Percentiles rank a stretch among this genome's conserved stretches.
These are phyloP conservation scores for Acromyrmex echinatior DNA, from an alignment of 1,140 invertebrate species.

Conservation along the genomic window DNA sequence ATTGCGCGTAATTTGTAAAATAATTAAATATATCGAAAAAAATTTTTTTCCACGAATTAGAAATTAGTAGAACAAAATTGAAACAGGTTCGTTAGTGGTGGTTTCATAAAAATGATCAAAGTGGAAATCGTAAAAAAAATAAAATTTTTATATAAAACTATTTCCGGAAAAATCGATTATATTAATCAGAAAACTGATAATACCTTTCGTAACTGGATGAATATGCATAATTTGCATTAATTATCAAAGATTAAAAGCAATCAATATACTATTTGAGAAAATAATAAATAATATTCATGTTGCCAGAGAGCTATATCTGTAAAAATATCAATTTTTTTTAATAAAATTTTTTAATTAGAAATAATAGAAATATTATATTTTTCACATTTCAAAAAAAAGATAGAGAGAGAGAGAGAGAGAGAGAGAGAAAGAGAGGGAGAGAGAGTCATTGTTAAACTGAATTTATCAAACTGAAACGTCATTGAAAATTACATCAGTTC, in stretches of 20 bases:
- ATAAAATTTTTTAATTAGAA: slow-evolving; percentile 20
- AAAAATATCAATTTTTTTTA: background rate
- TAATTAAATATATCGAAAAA: background rate
- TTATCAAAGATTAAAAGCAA: background rate
- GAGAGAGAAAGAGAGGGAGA: background rate
- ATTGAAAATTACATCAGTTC: slow-evolving; percentile 5
- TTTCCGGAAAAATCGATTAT: background rate
- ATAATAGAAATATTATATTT: slow-evolving; percentile 18
- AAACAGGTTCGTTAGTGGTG: background rate
- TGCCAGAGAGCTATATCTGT: background rate
- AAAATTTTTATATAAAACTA: background rate
- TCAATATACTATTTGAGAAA: background rate
- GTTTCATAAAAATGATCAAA: background rate
- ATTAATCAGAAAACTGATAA: background rate
- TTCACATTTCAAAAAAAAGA: background rate
- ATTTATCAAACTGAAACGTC: background rate
- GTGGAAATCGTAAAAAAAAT: background rate
- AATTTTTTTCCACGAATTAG: background rate
- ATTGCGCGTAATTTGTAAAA: background rate
- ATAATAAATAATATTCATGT: background rate
- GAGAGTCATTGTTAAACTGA: background rate
- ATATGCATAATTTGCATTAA: background rate
- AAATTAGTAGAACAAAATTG: background rate
- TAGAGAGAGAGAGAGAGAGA: background rate
- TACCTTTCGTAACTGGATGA: background rate